These are phyloP conservation scores for Nothobranchius furzeri DNA, from an alignment of 2,113 vertebrate genomes.

Conservation along the genomic window DNA sequence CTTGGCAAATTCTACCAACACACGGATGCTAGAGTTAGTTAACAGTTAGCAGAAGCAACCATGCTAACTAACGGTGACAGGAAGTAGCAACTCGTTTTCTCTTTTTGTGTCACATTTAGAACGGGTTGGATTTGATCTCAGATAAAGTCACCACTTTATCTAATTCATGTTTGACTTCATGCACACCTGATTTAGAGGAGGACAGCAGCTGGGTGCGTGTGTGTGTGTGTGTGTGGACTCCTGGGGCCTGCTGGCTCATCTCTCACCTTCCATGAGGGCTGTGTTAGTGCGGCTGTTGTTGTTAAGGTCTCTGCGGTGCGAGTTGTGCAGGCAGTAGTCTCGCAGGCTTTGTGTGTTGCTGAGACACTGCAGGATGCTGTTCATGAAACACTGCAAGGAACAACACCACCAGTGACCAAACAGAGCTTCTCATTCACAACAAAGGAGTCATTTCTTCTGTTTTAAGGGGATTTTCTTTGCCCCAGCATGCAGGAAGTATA, in stretches of 20 bases:
- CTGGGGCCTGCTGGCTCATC: conserved; percentile 15
- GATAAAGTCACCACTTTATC: background rate
- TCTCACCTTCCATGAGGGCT: conserved; percentile 92
- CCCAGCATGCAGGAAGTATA: too few relatives aligned
- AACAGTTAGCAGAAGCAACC: background rate
- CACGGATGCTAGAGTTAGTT: conserved; percentile 22
- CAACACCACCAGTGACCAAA: conserved; percentile 13
- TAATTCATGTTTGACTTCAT: background rate
- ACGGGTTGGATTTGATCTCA: background rate
- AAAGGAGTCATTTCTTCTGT: too few relatives aligned
- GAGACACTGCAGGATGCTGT: conserved; percentile 99
- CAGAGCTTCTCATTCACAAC: background rate
- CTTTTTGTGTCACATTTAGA: background rate
- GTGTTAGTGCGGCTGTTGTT: conserved; percentile 90
- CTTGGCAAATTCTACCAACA: conserved; percentile 90
- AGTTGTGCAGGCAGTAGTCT: conserved; percentile 96
- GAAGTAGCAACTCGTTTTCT: background rate
- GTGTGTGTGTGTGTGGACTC: conserved; percentile 11
- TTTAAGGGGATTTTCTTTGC: too few relatives aligned
- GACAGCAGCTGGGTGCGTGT: background rate
- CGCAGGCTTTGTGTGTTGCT: conserved; percentile 94
- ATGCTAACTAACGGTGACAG: background rate
- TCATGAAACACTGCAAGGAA: conserved; percentile 94
- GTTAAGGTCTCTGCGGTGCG: conserved; percentile 92
- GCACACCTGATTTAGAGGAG: background rate